A percentile compares a stretch with the other conserved stretches of the same genome.
Conservation (phyloP, 1,140 invertebrate species). For the Phocides pigmalion region DNA sequence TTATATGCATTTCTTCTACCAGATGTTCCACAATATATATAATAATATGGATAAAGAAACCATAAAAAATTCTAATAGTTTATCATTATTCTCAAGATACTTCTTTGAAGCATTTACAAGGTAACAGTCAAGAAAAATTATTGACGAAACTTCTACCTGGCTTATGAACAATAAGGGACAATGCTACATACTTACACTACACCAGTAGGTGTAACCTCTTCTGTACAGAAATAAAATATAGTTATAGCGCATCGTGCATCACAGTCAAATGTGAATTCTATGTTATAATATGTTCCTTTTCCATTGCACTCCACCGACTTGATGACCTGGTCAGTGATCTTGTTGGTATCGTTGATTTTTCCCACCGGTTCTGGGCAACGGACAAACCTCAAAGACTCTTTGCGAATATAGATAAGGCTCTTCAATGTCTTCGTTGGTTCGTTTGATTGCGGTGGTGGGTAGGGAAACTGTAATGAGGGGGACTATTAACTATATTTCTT, state of each 20-base stretch:
- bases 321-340: slow-evolving; percentile 70
- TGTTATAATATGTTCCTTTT: slow-evolving; percentile 91
- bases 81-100: no score
- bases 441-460: slow-evolving; percentile 97
- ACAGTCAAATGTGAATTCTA: slow-evolving; percentile 98
- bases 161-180: no score
- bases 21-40: no score
- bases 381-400: slow-evolving; percentile 97
- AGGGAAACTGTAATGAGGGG: slow-evolving; percentile 92
- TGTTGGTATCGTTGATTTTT: slow-evolving; percentile 80
- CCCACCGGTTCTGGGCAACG: slow-evolving; percentile 84
- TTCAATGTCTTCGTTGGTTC: slow-evolving; percentile 98
- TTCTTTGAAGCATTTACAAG: no score
- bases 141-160: no score
- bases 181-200: slow-evolving; percentile 85
- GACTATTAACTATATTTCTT: slow-evolving; percentile 26
- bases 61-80: no score
- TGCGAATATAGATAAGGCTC: slow-evolving; percentile 97
- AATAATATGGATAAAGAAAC: no score
- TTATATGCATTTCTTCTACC: no score
- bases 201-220: slow-evolving; percentile 93
- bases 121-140: no score
- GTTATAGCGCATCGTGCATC: slow-evolving; percentile 97
- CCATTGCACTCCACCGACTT: slow-evolving; percentile 80
- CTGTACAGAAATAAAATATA: slow-evolving; percentile 97